Base-by-base conservation (phyloP, 1,140 invertebrate genomes). In the Anastrepha obliqua region DNA sequence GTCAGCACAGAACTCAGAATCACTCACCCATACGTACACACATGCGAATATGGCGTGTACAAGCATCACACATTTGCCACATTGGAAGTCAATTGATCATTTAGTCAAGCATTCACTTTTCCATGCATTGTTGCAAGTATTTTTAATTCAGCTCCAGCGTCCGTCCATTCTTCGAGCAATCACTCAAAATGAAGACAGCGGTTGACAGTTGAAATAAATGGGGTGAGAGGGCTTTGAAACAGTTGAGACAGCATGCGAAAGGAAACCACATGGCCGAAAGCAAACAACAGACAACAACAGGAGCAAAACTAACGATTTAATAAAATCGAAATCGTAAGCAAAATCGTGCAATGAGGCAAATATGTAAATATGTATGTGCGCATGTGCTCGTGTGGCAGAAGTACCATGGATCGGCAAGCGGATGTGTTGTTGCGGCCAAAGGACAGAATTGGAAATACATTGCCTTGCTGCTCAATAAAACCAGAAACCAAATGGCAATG, bases 251-350 rank as follows among this genome's bases (percentile, higher is more conserved):
- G 47, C 47, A 81, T 47, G 7, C 74, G 3, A 29, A 81, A 81
- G 74, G 74, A 81, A 81, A 81, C 74, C 74, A 81, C 74, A 81
- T 81, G 74, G 74, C 74, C 74, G 55, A 81, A 81, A 81, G 74
- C 74, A 81, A 81, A 39, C 47, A 81, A 81, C 51, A 81, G 44
- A 39, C 39, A 44, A 20, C 17, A 81, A 20, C 13, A 29, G 13
- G 6, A 55, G 44, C 74, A n/a, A 47, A 47, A 44, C 47, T 39
- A 74, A 74, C 70, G 47, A 55, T 81, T 81, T 11, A 81, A 81
- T 81, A 81, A 20, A 81, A 81, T 17, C 51, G 47, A n/a, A 78
- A 9, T 55, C 11, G 60, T 62, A 51, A 6, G 74, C 74, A 55
- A 51, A 81, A 81, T 55, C 17, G 15, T 78, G 20, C 6, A 9